phyloP scores from a whole-genome alignment of 2,888 invertebrate species.

The Eubasilissa splendida region DNA sequence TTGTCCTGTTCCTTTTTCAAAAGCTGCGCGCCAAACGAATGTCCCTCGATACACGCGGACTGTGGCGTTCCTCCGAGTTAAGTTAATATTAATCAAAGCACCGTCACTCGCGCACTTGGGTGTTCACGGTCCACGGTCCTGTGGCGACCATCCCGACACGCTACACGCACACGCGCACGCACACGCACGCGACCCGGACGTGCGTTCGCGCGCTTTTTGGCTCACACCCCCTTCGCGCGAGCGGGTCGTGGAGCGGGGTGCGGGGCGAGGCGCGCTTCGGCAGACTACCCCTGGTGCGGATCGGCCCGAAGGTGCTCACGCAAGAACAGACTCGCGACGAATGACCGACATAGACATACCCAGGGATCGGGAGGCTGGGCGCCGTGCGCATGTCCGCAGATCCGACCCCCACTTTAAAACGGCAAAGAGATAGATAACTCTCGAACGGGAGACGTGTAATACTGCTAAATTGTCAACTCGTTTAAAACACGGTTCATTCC shows the following conservation, averaged over 20 bases:
- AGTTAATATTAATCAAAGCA: slow-evolving; percentile 31
- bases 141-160: slow-evolving; percentile 15
- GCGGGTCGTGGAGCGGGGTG: slow-evolving; percentile 8
- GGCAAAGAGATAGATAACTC: slow-evolving; percentile 33
- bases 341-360: slow-evolving; percentile 54
- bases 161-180: slow-evolving; percentile 1
- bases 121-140: background rate
- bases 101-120: slow-evolving; percentile 39
- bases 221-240: slow-evolving; percentile 37
- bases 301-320: slow-evolving; percentile 49
- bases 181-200: slow-evolving; percentile 1
- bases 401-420: slow-evolving; percentile 5
- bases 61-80: background rate
- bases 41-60: slow-evolving; percentile 28
- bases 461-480: background rate
- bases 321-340: slow-evolving; percentile 56
- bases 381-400: slow-evolving; percentile 49
- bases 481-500: background rate
- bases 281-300: slow-evolving; percentile 37
- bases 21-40: slow-evolving; percentile 42
- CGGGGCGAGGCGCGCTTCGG: slow-evolving; percentile 5
- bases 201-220: slow-evolving; percentile 45
- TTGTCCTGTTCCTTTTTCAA: slow-evolving; percentile 32
- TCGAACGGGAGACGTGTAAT: background rate
- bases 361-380: slow-evolving; percentile 48